phyloP scores from a whole-genome alignment of 2,797 vertebrate species.

The Mus minutoides region DNA sequence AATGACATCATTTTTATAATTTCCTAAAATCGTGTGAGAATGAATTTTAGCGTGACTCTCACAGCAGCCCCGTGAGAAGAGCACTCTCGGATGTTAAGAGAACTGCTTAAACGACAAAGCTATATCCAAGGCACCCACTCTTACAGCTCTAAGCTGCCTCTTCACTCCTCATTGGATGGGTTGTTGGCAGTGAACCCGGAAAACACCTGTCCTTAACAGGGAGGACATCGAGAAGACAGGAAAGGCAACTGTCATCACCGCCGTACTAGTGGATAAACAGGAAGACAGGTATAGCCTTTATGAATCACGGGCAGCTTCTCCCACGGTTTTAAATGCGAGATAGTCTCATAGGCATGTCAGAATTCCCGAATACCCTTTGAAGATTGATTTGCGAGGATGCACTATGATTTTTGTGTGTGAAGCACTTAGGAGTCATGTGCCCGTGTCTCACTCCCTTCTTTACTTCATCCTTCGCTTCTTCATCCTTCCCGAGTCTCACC shows the following conservation, averaged over 20 bases:
- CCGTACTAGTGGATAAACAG: background rate
- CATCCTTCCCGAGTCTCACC: background rate
- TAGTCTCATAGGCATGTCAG: background rate
- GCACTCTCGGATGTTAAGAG: background rate
- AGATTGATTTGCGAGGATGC: background rate
- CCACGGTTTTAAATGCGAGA: background rate
- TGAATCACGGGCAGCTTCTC: background rate
- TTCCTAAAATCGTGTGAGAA: background rate
- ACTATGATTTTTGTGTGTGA: slow-evolving; percentile 3
- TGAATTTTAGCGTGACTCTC: background rate
- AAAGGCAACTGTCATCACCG: background rate
- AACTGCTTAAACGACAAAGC: background rate
- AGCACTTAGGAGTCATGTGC: background rate
- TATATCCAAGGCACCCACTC: background rate
- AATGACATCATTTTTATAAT: background rate
- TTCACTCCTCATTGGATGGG: background rate
- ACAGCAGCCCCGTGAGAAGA: background rate
- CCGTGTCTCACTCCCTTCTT: background rate
- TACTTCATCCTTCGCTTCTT: background rate
- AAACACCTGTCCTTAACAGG: background rate
- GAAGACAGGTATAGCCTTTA: background rate
- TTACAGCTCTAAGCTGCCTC: background rate
- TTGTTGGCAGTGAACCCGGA: background rate
- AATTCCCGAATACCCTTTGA: slow-evolving; percentile 28
- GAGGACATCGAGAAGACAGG: background rate